Percentiles rank a stretch among this genome's conserved stretches.
phyloP scores from a whole-genome alignment of 2,888 invertebrate genomes.

The Lathronympha strigana region DNA sequence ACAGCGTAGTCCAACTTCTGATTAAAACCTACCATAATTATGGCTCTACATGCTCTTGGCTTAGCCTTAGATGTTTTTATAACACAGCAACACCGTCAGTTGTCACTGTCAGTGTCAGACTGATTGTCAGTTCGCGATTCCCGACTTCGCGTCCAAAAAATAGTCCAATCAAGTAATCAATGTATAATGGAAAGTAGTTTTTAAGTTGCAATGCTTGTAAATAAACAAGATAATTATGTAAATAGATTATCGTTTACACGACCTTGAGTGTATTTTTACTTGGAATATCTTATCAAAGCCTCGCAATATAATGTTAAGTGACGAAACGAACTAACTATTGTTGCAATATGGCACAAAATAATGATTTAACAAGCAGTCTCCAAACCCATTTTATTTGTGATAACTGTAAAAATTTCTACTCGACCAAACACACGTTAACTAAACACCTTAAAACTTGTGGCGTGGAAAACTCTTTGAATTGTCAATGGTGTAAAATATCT shows the following conservation, averaged over 20 bases:
- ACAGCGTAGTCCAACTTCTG: too few relatives aligned
- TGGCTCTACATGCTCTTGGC: neutral
- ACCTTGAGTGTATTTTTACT: conserved; percentile 24
- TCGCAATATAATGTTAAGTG: neutral
- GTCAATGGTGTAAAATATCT: conserved; percentile 51
- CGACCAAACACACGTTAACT: conserved; percentile 15
- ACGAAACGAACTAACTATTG: conserved; percentile 37
- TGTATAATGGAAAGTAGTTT: neutral
- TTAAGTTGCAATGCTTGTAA: conserved; percentile 19
- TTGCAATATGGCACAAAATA: conserved; percentile 42
- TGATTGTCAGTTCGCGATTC: too few relatives aligned
- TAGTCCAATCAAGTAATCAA: neutral
- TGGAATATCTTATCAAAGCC: conserved; percentile 18
- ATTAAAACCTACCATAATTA: too few relatives aligned
- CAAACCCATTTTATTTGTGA: conserved; percentile 44
- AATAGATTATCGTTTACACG: conserved; percentile 12
- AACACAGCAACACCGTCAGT: conserved; percentile 6
- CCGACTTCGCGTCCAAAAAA: too few relatives aligned
- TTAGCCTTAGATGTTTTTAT: neutral
- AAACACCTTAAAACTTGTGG: conserved; percentile 40
- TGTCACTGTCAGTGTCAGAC: conserved; percentile 1
- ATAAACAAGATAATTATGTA: conserved; percentile 11
- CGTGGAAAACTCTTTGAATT: conserved; percentile 34
- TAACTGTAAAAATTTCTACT: conserved; percentile 31
- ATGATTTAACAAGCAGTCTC: conserved; percentile 35